Conservation (phyloP, 2,113 vertebrate genomes). For the Planiliza haematocheilus region DNA sequence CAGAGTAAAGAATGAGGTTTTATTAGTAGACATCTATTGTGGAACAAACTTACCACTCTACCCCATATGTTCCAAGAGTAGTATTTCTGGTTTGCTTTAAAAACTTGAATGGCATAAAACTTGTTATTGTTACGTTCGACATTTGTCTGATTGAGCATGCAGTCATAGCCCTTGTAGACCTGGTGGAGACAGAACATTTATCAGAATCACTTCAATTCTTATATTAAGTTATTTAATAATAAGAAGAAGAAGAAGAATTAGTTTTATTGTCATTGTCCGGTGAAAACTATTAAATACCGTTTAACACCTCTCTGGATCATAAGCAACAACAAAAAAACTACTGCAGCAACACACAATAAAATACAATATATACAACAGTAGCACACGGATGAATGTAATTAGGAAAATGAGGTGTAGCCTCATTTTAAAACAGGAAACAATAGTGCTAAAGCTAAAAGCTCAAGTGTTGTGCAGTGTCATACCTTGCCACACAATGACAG, state of each 20-base stretch:
- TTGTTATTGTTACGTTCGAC: conserved; percentile 92
- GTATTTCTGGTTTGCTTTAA: conserved; percentile 28
- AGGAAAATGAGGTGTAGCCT: no score
- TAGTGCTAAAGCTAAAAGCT: no score
- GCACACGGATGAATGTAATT: no score
- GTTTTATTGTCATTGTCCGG: no score
- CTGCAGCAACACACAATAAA: no score
- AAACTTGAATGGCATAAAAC: conserved; percentile 92
- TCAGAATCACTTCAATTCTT: neutral
- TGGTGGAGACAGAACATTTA: conserved; percentile 40
- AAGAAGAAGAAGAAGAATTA: no score
- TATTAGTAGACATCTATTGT: neutral
- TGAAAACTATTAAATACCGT: no score
- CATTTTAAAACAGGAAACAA: no score
- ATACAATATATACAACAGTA: no score
- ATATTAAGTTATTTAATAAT: no score
- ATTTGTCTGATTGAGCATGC: conserved; percentile 94
- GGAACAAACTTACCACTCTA: conserved; percentile 87
- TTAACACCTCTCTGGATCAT: no score
- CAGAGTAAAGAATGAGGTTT: neutral
- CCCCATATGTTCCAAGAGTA: conserved; percentile 93
- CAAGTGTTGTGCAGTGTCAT: neutral
- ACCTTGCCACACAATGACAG: conserved; percentile 48
- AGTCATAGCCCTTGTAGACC: conserved; percentile 89
- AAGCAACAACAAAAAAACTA: no score